Conservation (phyloP, 2,888 invertebrate species). For the Eupeodes latifasciatus region DNA sequence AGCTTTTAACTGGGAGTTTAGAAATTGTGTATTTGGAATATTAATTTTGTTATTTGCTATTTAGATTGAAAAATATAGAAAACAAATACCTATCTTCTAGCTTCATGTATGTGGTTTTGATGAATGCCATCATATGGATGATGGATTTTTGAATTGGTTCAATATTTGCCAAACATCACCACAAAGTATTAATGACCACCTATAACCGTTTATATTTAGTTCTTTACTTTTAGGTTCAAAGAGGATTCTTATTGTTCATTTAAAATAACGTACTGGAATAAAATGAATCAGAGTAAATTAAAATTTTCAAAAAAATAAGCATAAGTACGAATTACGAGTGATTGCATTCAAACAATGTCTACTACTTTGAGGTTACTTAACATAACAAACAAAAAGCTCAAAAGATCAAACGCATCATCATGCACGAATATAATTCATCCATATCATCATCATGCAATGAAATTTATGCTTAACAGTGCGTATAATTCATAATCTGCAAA, state of each 20-base stretch:
- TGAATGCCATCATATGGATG: background rate
- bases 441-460: conserved; percentile 32
- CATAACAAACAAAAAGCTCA: background rate
- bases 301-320: too few relatives aligned
- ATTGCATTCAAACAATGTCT: background rate
- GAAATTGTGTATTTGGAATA: conserved; percentile 5
- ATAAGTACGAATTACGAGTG: too few relatives aligned
- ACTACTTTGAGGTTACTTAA: background rate
- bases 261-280: too few relatives aligned
- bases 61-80: conserved; percentile 7
- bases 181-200: too few relatives aligned
- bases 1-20: background rate
- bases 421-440: conserved; percentile 28
- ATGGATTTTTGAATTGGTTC: background rate
- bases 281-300: too few relatives aligned
- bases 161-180: background rate
- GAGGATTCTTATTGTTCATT: too few relatives aligned
- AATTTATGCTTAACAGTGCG: conserved; percentile 52
- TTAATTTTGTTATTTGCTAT: conserved; percentile 21
- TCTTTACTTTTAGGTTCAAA: too few relatives aligned
- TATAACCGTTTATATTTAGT: too few relatives aligned
- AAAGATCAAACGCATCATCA: conserved; percentile 56
- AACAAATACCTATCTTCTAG: background rate
- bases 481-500: conserved; percentile 33
- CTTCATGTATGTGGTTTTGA: too few relatives aligned